A percentile compares a stretch with the other conserved stretches of the same genome.
phyloP scores from a whole-genome alignment of 2,888 invertebrate genomes.

The Teleogryllus oceanicus region DNA sequence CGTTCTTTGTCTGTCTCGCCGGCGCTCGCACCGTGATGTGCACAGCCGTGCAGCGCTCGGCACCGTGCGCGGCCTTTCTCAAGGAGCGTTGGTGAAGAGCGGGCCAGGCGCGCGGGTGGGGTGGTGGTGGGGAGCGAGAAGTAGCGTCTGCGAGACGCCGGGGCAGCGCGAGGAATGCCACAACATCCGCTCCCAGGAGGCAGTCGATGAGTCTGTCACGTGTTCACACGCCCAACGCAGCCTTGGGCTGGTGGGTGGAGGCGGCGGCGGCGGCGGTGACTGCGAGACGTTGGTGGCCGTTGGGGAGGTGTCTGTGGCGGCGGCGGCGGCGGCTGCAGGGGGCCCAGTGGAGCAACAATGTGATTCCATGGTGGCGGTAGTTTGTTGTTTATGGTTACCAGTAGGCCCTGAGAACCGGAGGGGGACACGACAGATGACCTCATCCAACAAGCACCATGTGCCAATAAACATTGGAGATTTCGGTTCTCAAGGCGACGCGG shows the following conservation, averaged over 20 bases:
- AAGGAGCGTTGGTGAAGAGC: no score
- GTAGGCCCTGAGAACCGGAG: no score
- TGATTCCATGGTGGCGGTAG: neutral
- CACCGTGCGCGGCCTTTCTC: no score
- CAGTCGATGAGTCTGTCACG: neutral
- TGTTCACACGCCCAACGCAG: slow-evolving; percentile 7
- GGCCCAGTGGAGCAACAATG: neutral
- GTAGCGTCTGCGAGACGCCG: neutral
- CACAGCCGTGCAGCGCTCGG: no score
- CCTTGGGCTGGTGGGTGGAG: neutral
- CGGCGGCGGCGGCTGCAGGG: neutral
- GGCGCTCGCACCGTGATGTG: no score
- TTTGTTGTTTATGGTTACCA: no score
- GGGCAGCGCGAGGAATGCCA: neutral
- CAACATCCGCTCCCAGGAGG: neutral
- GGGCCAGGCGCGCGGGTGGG: no score
- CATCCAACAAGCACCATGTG: no score
- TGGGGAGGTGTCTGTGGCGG: neutral
- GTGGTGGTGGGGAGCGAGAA: neutral
- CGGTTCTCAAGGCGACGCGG: no score
- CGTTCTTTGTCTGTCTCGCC: no score
- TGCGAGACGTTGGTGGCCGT: neutral
- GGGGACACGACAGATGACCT: no score
- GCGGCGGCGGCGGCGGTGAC: neutral
- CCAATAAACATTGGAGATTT: no score